These are phyloP conservation scores for Fopius arisanus DNA, from an alignment of 1,140 invertebrate genomes.

Conservation along the genomic window DNA sequence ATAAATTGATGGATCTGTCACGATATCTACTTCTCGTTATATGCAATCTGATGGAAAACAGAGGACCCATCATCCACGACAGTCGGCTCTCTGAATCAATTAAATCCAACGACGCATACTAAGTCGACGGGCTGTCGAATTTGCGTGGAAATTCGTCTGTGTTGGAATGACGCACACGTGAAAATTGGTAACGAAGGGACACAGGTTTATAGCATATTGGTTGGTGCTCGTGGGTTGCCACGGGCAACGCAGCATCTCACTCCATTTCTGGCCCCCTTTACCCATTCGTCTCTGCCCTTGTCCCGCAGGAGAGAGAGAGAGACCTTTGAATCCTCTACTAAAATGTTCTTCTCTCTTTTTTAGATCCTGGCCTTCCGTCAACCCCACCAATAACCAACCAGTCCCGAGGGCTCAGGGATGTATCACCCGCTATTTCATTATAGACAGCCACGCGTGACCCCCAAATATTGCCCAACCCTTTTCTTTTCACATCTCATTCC, in stretches of 20 bases:
- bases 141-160: slow-evolving; percentile 18
- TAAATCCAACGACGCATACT: slow-evolving; percentile 42
- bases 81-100: slow-evolving; percentile 51
- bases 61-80: not conserved
- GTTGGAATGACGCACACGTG: not conserved
- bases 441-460: slow-evolving; percentile 36
- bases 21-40: not conserved
- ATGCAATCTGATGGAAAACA: not conserved
- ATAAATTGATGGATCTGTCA: too few species aligned
- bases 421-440: slow-evolving; percentile 43
- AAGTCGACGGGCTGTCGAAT: not conserved
- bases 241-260: slow-evolving; percentile 47
- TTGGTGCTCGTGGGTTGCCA: slow-evolving; percentile 52
- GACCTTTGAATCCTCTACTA: slow-evolving; percentile 24
- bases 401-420: slow-evolving; percentile 34
- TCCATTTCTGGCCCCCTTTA: slow-evolving; percentile 17
- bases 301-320: not conserved
- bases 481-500: not conserved
- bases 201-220: slow-evolving; percentile 25
- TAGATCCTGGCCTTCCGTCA: slow-evolving; percentile 22
- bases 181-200: slow-evolving; percentile 1
- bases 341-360: slow-evolving; percentile 15
- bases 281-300: slow-evolving; percentile 24
- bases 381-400: slow-evolving; percentile 9
- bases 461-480: slow-evolving; percentile 33